Percentiles rank a stretch among this genome's conserved stretches.
Evolutionary conservation across 2,113 vertebrate genomes (phyloP).

Genomic region (Scomber colias): DNA sequence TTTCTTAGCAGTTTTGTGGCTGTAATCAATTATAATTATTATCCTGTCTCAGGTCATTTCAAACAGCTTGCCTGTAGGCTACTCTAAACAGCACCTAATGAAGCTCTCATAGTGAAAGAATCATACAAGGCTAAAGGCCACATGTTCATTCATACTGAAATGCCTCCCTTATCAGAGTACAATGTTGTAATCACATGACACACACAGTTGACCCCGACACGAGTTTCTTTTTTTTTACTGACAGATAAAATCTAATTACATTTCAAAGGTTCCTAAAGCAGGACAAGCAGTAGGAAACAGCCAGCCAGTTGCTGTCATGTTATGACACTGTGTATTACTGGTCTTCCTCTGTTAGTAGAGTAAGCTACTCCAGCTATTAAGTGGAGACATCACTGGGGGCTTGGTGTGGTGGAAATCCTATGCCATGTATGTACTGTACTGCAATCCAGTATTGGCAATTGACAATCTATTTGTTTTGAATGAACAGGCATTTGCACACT

Average conservation of each 20-base stretch:
- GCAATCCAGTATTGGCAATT: conserved; percentile 1
- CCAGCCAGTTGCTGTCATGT: conserved; percentile 37
- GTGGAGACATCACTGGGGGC: not conserved
- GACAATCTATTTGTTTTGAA: conserved; percentile 5
- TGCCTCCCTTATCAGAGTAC: conserved; percentile 65
- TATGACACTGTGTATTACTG: conserved; percentile 10
- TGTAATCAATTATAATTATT: not conserved
- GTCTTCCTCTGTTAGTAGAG: conserved; percentile 4
- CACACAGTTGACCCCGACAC: conserved; percentile 56
- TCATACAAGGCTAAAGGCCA: conserved; percentile 54
- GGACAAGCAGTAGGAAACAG: conserved; percentile 58
- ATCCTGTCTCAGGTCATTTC: not conserved
- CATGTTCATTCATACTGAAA: conserved; percentile 66
- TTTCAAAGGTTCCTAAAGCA: conserved; percentile 78
- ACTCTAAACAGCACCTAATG: conserved; percentile 5
- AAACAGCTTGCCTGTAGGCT: not conserved
- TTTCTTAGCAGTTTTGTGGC: not conserved
- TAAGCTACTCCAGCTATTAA: not conserved
- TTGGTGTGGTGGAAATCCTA: not conserved
- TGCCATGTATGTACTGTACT: not conserved
- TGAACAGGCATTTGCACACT: not conserved
- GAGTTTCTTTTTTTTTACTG: conserved; percentile 62
- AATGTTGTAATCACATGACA: conserved; percentile 72
- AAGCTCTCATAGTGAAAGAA: conserved; percentile 34
- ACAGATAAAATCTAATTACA: conserved; percentile 81